Evolutionary conservation across 2,888 invertebrate genomes (phyloP).

Genomic region (Scaptomyza parva): DNA sequence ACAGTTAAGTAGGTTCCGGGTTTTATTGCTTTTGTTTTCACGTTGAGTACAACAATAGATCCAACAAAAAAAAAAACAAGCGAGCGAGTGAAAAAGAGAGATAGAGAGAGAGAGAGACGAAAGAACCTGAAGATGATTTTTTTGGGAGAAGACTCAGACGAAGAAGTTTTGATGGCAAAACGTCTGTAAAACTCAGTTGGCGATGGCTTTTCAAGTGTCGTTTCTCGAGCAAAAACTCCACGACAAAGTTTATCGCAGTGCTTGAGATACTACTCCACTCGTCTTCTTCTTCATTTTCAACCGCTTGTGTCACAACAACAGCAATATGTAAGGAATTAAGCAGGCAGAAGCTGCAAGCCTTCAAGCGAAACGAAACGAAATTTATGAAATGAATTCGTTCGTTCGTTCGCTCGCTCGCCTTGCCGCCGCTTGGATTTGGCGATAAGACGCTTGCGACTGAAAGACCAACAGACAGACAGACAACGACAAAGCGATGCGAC

Average conservation of each 20-base stretch:
- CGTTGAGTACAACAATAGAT: slow-evolving; percentile 47
- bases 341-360: slow-evolving; percentile 37
- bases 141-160: slow-evolving; percentile 22
- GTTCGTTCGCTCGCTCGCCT: slow-evolving; percentile 42
- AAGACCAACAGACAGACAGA: slow-evolving; percentile 1
- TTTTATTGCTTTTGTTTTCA: slow-evolving; percentile 62
- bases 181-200: slow-evolving; percentile 39
- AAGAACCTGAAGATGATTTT: slow-evolving; percentile 33
- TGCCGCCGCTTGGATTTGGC: slow-evolving; percentile 50
- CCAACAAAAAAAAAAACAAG: not conserved
- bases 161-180: slow-evolving; percentile 49
- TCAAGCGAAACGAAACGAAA: slow-evolving; percentile 43
- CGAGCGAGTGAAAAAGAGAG: not conserved
- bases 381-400: slow-evolving; percentile 65
- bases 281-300: slow-evolving; percentile 1
- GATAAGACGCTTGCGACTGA: slow-evolving; percentile 38
- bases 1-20: slow-evolving; percentile 62
- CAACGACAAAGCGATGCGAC: slow-evolving; percentile 15
- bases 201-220: slow-evolving; percentile 50
- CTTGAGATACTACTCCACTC: slow-evolving; percentile 9
- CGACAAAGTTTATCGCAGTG: slow-evolving; percentile 48
- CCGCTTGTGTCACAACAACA: slow-evolving; percentile 15
- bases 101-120: not conserved
- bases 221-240: slow-evolving; percentile 50
- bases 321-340: slow-evolving; percentile 61